Evolutionary conservation across 1,140 invertebrate genomes (phyloP), one percentile per base, ranked within the genome.

Genomic region (Saxidomus purpurata): DNA sequence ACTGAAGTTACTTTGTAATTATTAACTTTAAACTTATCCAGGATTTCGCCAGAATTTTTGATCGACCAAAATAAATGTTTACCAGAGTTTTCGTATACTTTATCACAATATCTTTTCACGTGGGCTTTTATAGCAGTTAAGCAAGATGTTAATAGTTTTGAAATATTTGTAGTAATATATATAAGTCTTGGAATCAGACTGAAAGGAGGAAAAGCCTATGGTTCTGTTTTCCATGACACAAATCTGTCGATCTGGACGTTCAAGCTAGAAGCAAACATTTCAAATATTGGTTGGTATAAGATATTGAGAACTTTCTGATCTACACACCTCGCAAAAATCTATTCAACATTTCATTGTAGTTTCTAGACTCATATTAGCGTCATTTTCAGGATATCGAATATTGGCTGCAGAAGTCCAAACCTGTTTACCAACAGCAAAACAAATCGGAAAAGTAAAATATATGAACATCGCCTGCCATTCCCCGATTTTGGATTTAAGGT

Each of bases 181-280:
- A 79, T 0, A 61, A 84, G 59, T 87, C 80, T 38, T 28, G 28
- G 49, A 36, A 87, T 82, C 17, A 89, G 28, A 76, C 83, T 89
- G 67, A 90, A 90, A 87, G 90, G 84, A 82, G 84, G 89, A 87
- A 90, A 87, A 55, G 89, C 82, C 43, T 74, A 28, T 59, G 90
- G 79, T 80, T 91, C 90, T 25, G 88, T 83, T n/a, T 83, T 67
- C 82, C 80, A 92, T 34, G 91, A 86, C 15, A 86, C 89, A 90
- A 76, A 92, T 31, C 25, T 63, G n/a, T 25, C 28, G 0, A 89
- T 19, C 31, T 89, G 89, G 2, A 31, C 28, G 67, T 92, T 90
- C 2, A 87, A n/a, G 28, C 91, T 80, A 25, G 89, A 92, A 1
- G 89, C 89, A 92, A 92, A 89, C 67, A 92, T 31, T 34, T 91